phyloP scores from a whole-genome alignment of 2,113 vertebrate species.

The Fulica atra region DNA sequence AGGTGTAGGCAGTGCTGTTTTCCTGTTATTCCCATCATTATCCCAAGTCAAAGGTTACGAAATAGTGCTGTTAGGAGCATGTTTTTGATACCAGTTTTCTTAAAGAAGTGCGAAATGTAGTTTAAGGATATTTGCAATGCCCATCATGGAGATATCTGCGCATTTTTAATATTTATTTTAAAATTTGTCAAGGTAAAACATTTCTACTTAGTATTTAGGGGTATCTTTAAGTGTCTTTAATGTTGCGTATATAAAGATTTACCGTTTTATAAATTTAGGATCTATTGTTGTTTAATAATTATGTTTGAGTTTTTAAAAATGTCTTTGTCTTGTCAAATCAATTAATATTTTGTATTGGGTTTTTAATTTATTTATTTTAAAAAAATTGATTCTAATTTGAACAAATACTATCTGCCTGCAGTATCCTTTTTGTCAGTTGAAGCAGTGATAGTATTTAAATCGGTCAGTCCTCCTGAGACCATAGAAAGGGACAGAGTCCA shows the following conservation, averaged over 20 bases:
- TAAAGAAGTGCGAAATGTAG: neutral
- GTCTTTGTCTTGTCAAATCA: neutral
- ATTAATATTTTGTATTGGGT: neutral
- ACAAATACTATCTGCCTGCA: neutral
- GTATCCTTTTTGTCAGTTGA: neutral
- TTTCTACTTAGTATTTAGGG: neutral
- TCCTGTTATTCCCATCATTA: neutral
- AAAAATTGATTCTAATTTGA: neutral
- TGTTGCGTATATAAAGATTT: neutral
- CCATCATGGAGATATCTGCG: fast-evolving
- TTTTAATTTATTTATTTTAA: neutral
- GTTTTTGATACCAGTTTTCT: neutral
- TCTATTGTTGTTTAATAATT: neutral
- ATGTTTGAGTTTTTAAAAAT: neutral
- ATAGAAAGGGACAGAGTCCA: neutral
- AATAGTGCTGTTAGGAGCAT: neutral
- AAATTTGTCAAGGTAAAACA: neutral
- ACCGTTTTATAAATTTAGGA: neutral
- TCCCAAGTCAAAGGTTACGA: neutral
- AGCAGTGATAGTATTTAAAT: neutral
- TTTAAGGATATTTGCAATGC: neutral
- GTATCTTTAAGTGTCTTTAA: neutral
- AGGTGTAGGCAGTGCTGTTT: neutral
- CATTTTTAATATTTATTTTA: neutral
- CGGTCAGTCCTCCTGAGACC: neutral